phyloP scores from a whole-genome alignment of 1,140 invertebrate species.

The Psix sp. region DNA sequence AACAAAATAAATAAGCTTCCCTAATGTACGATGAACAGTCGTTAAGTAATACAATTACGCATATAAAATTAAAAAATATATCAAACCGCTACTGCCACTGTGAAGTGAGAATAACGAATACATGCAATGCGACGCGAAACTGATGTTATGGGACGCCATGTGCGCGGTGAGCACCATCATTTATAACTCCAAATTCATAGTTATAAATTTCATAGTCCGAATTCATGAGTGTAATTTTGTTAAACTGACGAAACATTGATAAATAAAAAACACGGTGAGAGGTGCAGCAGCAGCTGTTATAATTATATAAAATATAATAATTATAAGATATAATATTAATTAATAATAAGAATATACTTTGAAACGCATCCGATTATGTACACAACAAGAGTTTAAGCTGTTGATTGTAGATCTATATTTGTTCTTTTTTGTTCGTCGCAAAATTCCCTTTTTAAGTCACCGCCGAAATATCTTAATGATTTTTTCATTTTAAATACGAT shows the following conservation, averaged over 20 bases:
- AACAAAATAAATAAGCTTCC: constrained; percentile 70
- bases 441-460: too few relatives aligned
- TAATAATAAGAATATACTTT: constrained; percentile 65
- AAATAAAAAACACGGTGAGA: constrained; percentile 18
- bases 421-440: too few relatives aligned
- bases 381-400: constrained; percentile 71
- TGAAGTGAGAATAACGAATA: constrained; percentile 31
- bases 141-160: constrained; percentile 7
- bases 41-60: constrained; percentile 72
- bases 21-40: constrained; percentile 69
- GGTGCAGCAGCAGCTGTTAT: constrained; percentile 39
- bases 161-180: constrained; percentile 35
- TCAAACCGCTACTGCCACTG: constrained; percentile 62
- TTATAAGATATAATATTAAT: constrained; percentile 50
- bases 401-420: constrained; percentile 56
- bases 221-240: constrained; percentile 24
- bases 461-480: too few relatives aligned
- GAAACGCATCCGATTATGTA: constrained; percentile 73
- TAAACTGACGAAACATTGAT: constrained; percentile 14
- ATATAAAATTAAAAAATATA: constrained; percentile 77
- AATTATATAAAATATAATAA: constrained; percentile 35
- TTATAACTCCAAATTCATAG: too few relatives aligned
- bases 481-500: too few relatives aligned
- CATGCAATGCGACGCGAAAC: constrained; percentile 20
- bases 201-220: constrained; percentile 11